Evolutionary conservation across 2,113 vertebrate species (phyloP), one percentile per base, ranked within the genome.

Genomic region (Festucalex cinctus): DNA sequence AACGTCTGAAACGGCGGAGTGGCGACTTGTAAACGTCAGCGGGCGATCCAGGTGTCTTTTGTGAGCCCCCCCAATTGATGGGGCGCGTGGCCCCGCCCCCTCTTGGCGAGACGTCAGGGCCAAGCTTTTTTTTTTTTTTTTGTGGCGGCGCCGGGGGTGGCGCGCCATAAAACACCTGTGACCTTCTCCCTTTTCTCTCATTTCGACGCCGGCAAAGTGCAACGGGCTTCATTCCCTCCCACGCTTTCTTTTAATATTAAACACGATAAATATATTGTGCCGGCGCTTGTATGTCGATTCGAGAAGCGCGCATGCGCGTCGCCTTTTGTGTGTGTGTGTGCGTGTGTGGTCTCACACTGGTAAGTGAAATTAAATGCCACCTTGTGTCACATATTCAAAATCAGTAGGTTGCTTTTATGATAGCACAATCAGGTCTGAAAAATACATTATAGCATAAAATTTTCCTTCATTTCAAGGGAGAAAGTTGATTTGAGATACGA

Each of bases 111-210:
- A 71, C 72, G 66, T 28, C 57, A 48, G 72, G 53, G 73, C 66
- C 19, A 67, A 83, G 62, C 66, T 64, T 79, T n/a, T n/a, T n/a
- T n/a, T n/a, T n/a, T n/a, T n/a, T n/a, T n/a, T n/a, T n/a, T 76
- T 86, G 72, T 76, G 59, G 54, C 57, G 74, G 68, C 28, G 24
- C 75, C 71, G 43, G 4, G 53, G 48, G 51, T 66, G 78, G 51
- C 19, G 76, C 63, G 1, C 73, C 77, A 86, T 86, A 87, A 89
- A 89, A 74, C 76, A 79, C 77, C 51, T 69, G 67, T 84, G 86
- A 85, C 83, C 84, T 88, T 89, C 57, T 79, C 68, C 68, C 58
- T 6, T 46, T 43, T 65, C 49, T 66, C 62, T 20, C 26, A 44
- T 60, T 36, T 44, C 37, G 58, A 56, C 26, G 73, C 9, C 7